A percentile compares a stretch with the other conserved stretches of the same genome.
phyloP scores from a whole-genome alignment of 2,888 invertebrate species.

The Octodonta nipae region DNA sequence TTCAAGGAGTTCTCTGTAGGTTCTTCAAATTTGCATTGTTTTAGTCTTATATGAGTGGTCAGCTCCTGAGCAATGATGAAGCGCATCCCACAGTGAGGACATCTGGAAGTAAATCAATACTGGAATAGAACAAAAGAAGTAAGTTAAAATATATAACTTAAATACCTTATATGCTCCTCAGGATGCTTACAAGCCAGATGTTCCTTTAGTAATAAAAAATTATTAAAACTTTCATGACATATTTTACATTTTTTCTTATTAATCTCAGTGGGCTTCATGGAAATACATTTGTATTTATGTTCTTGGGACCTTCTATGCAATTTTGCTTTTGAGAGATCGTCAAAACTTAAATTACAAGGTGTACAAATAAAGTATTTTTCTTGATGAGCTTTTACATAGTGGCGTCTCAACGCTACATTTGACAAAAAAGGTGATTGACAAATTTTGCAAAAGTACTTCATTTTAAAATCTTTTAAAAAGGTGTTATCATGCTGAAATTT shows the following conservation, averaged over 20 bases:
- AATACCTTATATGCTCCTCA: constrained; percentile 48
- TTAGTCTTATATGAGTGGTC: constrained; percentile 52
- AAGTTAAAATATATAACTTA: constrained; percentile 11
- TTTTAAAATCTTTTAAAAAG: constrained; percentile 34
- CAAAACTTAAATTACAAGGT: constrained; percentile 51
- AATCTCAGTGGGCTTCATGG: constrained; percentile 22
- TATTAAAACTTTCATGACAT: constrained; percentile 42
- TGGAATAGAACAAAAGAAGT: neutral
- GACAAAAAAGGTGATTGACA: constrained; percentile 40
- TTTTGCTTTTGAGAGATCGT: constrained; percentile 46
- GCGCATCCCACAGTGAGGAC: constrained; percentile 55
- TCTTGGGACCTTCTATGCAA: constrained; percentile 50
- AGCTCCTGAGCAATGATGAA: constrained; percentile 64
- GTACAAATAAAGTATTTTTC: constrained; percentile 51
- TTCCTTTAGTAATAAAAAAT: constrained; percentile 44
- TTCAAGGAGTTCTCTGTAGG: constrained; percentile 13
- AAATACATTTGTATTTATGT: constrained; percentile 47
- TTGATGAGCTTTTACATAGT: constrained; percentile 48
- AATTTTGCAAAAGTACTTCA: constrained; percentile 45
- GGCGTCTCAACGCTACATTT: constrained; percentile 52
- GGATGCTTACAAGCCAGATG: constrained; percentile 51
- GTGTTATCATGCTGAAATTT: constrained; percentile 32
- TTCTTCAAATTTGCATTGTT: constrained; percentile 40
- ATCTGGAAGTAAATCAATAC: too few species aligned
- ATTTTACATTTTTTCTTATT: constrained; percentile 44